Evolutionary conservation across 2,113 vertebrate genomes (phyloP).

Genomic region (Tragelaphus strepsiceros): DNA sequence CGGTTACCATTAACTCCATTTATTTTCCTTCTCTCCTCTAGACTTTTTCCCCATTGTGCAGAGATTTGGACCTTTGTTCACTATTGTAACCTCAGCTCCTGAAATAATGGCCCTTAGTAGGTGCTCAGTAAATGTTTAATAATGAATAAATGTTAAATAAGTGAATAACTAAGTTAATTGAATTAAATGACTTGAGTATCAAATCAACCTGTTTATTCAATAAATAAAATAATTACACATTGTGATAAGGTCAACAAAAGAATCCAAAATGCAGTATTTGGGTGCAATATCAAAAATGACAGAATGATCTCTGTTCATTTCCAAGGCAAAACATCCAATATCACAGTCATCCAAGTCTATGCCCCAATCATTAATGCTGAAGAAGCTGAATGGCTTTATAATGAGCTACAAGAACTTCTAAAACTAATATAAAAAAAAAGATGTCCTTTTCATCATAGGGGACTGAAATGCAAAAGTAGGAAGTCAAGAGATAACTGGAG

Average conservation of each 20-base stretch:
- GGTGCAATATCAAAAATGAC: neutral
- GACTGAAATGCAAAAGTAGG: neutral
- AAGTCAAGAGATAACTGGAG: neutral
- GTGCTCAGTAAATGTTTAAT: neutral
- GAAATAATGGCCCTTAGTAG: neutral
- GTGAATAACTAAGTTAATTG: slow-evolving; percentile 18
- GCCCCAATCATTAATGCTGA: neutral
- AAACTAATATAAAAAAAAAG: neutral
- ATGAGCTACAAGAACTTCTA: neutral
- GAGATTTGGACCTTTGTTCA: neutral
- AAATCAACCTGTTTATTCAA: neutral
- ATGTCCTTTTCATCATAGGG: neutral
- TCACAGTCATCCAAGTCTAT: neutral
- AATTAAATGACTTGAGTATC: neutral
- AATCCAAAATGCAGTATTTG: neutral
- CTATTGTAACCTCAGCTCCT: neutral
- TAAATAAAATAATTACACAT: slow-evolving; percentile 5
- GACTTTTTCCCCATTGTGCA: neutral
- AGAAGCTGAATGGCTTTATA: neutral
- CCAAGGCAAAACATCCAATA: neutral
- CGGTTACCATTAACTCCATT: neutral
- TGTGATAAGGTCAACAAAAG: neutral
- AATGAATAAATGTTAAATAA: neutral
- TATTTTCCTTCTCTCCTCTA: neutral
- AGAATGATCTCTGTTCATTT: neutral